Conservation (phyloP, 2,888 invertebrate species). For the Daptonema setosum region DNA sequence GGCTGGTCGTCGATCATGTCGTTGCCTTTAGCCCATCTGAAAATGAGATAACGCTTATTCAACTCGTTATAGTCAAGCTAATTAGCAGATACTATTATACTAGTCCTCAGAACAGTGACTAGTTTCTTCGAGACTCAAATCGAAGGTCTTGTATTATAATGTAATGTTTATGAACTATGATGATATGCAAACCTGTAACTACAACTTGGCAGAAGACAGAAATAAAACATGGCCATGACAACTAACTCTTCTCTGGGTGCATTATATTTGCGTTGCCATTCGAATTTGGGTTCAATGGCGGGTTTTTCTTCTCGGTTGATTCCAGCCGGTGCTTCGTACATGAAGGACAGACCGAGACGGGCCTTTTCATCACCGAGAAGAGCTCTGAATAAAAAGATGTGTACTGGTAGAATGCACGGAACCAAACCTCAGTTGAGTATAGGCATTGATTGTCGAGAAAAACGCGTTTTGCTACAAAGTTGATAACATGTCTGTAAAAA, state of each 20-base stretch:
- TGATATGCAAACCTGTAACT: no score
- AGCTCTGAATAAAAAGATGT: constrained; percentile 40
- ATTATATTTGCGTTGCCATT: constrained; percentile 98
- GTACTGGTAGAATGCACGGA: no score
- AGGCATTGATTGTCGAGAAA: not conserved
- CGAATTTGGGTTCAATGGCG: constrained; percentile 68
- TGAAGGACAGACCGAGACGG: constrained; percentile 85
- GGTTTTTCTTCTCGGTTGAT: constrained; percentile 20
- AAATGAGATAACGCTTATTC: constrained; percentile 8
- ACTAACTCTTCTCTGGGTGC: constrained; percentile 71
- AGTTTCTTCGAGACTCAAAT: no score
- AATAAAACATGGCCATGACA: no score
- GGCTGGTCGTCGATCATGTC: constrained; percentile 64
- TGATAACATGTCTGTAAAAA: not conserved
- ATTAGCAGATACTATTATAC: no score
- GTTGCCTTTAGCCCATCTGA: constrained; percentile 78
- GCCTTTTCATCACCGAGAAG: constrained; percentile 95
- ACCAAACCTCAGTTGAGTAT: not conserved
- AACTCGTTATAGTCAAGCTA: not conserved
- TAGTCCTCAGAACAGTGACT: no score
- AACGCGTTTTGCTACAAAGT: not conserved
- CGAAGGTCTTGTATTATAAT: no score
- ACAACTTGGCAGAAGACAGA: no score
- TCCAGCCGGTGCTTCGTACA: constrained; percentile 98
- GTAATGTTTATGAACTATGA: no score